phyloP scores from a whole-genome alignment of 2,888 invertebrate genomes.

The Ophonus ardosiacus region DNA sequence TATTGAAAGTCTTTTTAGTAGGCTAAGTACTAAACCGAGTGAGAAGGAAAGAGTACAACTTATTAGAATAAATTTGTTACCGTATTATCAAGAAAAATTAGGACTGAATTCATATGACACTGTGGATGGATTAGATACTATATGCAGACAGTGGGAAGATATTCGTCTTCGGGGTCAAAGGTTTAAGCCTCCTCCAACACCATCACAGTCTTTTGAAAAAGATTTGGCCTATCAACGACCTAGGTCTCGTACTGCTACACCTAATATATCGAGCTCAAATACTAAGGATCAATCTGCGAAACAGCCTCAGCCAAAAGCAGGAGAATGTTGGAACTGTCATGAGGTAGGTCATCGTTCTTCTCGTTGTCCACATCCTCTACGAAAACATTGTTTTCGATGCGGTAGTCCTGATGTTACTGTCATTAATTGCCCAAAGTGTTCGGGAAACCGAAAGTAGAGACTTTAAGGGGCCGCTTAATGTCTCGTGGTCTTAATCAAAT shows the following conservation, averaged over 20 bases:
- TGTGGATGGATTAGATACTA: background rate
- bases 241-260: background rate
- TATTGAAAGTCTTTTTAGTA: constrained; percentile 37
- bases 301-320: constrained; percentile 58
- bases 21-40: background rate
- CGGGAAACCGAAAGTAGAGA: too few relatives aligned
- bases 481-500: background rate
- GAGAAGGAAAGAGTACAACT: background rate
- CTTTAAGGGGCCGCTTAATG: background rate
- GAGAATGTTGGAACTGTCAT: background rate
- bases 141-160: background rate
- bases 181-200: constrained; percentile 15
- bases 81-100: background rate
- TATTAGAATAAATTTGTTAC: background rate
- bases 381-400: too few relatives aligned
- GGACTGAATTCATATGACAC: background rate
- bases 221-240: constrained; percentile 34
- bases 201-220: background rate
- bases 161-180: background rate
- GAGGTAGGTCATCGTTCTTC: too few relatives aligned
- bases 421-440: too few relatives aligned
- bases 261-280: background rate
- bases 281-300: constrained; percentile 9
- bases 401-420: too few relatives aligned
- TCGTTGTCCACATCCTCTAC: too few relatives aligned